Conservation (phyloP, 1,140 invertebrate species). For the Drosophila pectinifera region DNA sequence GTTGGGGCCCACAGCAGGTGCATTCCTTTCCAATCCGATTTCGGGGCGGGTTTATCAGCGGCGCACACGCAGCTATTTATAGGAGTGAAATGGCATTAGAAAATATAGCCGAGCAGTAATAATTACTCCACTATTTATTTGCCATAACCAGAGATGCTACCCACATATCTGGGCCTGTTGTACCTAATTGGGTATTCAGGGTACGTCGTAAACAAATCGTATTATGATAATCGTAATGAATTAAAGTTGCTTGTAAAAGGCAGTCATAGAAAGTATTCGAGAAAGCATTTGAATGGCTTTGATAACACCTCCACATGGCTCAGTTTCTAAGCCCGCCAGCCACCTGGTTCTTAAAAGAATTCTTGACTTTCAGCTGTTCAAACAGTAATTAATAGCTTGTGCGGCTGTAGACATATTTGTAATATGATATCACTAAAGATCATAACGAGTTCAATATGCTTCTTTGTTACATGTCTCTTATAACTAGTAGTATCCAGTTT, state of each 20-base stretch:
- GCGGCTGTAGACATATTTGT: not conserved
- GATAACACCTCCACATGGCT: not conserved
- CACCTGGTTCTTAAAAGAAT: not conserved
- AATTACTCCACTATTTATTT: constrained; percentile 73
- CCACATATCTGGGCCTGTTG: constrained; percentile 3
- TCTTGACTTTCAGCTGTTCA: not conserved
- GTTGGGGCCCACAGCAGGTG: constrained; percentile 8
- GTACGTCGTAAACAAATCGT: not conserved
- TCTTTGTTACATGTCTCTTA: not conserved
- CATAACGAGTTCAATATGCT: not conserved
- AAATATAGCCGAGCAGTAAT: constrained; percentile 64
- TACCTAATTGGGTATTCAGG: constrained; percentile 24
- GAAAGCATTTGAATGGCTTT: not conserved
- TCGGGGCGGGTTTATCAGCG: constrained; percentile 46
- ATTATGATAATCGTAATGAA: too few relatives aligned
- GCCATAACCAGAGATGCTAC: constrained; percentile 36
- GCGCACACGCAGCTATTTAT: constrained; percentile 62
- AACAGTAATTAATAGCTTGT: not conserved
- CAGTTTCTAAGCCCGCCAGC: not conserved
- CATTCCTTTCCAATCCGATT: constrained; percentile 33
- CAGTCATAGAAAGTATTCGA: not conserved
- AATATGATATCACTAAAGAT: not conserved
- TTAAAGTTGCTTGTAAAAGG: too few relatives aligned
- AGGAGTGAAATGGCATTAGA: constrained; percentile 66
- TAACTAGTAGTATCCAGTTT: too few relatives aligned